Conservation (phyloP, 1,140 invertebrate species). For the Papilio polytes region DNA sequence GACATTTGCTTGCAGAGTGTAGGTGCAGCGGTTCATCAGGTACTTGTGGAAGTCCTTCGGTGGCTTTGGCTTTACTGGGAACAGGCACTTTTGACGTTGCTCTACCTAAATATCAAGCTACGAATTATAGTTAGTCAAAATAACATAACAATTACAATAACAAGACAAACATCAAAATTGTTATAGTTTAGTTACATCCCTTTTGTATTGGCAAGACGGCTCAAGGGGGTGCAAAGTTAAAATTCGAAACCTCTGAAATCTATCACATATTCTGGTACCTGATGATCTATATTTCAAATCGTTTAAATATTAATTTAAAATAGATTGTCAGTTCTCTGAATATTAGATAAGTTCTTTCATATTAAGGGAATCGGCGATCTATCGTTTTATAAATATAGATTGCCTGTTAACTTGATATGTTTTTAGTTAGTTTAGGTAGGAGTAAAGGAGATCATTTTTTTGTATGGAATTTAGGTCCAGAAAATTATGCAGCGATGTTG, state of each 20-base stretch:
- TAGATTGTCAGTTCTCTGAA: slow-evolving; percentile 1
- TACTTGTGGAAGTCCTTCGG: slow-evolving; percentile 98
- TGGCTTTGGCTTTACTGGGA: slow-evolving; percentile 96
- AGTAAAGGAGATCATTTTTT: not conserved
- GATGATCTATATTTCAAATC: slow-evolving; percentile 45
- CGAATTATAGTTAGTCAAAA: too few relatives aligned
- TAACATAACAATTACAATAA: too few relatives aligned
- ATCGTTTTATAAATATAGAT: slow-evolving; percentile 29
- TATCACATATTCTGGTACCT: slow-evolving; percentile 48
- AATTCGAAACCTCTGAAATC: slow-evolving; percentile 64
- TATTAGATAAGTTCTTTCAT: not conserved
- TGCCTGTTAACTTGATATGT: slow-evolving; percentile 38
- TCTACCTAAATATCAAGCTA: slow-evolving; percentile 87
- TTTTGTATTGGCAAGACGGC: slow-evolving; percentile 70
- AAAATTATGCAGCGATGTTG: too few relatives aligned
- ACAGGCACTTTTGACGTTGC: slow-evolving; percentile 90
- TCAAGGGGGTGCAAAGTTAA: slow-evolving; percentile 80
- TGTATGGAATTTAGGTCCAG: too few relatives aligned
- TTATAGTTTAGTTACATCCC: slow-evolving; percentile 1
- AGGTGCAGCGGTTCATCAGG: slow-evolving; percentile 96
- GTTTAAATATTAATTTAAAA: not conserved
- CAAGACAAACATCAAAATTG: not conserved
- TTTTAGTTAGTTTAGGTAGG: slow-evolving; percentile 6
- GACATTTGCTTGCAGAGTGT: slow-evolving; percentile 93
- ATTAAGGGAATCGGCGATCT: slow-evolving; percentile 12